Evolutionary conservation across 2,113 vertebrate species (phyloP), one percentile per base, ranked within the genome.

Genomic region (Ciconia boyciana): DNA sequence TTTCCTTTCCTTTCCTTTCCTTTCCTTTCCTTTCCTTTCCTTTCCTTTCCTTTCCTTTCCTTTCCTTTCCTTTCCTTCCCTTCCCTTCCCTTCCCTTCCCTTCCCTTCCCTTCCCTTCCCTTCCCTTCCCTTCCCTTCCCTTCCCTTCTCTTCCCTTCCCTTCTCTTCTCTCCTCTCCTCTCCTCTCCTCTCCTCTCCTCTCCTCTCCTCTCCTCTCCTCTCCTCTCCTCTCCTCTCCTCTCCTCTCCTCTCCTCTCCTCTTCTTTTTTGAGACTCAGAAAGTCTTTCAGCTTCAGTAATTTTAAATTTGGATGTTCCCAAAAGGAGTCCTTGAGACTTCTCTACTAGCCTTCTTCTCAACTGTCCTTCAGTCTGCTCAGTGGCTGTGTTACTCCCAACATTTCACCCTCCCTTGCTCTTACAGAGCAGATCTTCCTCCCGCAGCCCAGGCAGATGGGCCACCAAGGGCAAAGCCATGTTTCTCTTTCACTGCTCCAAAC

Each of bases 1-100:
- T 7, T 5, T 11, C 17, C 1, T 7, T 4, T 4, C 21, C 1
- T 9, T 11, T 4, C 18, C 4, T 19, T 16, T 6, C 4, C 5
- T 7, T 24, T 12, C 15, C 6, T 4, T 11, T n/a, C 2, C 22
- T 7, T 14, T 12, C 11, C 15, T 32, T 24, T 6, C 22, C 10
- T 3, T 6, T 8, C 12, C 29, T 21, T 9, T n/a, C 6, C 6
- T 8, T 6, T 13, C 5, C 1, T 6, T 7, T 22, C 20, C 1
- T 29, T 4, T 8, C 13, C 4, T 6, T 12, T 17, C 4, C 3
- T 20, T 3, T n/a, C n/a, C 11, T 11, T 4, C 26, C 21, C 13
- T 9, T 24, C 12, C 49, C 3, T 10, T 13, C 6, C 7, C 34
- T 5, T 21, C 6, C 9, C 10, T 22, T 31, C 3, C 25, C 16